These are phyloP conservation scores for Apis cerana DNA, from an alignment of 1,140 invertebrate species.

Conservation along the genomic window DNA sequence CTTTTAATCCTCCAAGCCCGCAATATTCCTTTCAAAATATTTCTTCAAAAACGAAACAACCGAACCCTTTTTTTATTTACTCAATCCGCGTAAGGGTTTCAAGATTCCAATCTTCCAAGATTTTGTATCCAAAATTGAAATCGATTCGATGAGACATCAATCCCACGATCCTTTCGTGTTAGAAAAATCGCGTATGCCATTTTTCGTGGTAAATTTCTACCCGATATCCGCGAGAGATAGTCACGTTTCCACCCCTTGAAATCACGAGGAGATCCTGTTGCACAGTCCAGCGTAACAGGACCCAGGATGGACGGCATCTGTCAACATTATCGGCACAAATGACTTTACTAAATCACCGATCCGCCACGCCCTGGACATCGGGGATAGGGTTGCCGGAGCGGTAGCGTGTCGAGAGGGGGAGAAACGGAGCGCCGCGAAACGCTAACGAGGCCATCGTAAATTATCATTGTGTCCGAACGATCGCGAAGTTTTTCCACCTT, in stretches of 20 bases:
- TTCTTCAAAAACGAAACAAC: no score
- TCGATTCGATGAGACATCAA: no score
- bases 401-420: slow-evolving; percentile 64
- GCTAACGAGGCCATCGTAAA: slow-evolving; percentile 77
- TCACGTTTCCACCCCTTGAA: slow-evolving; percentile 9
- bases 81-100: no score
- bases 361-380: slow-evolving; percentile 78
- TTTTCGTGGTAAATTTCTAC: neutral
- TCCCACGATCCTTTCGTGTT: no score
- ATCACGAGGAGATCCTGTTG: slow-evolving; percentile 46
- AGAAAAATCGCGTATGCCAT: neutral
- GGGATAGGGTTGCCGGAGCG: slow-evolving; percentile 75
- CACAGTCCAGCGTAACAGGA: slow-evolving; percentile 62
- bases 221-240: neutral
- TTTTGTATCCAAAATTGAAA: no score
- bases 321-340: slow-evolving; percentile 79
- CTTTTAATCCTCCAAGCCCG: no score
- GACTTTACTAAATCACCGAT: slow-evolving; percentile 79
- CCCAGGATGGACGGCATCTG: slow-evolving; percentile 74
- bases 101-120: no score
- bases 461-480: slow-evolving; percentile 56
- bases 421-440: slow-evolving; percentile 5
- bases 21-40: no score
- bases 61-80: no score
- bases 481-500: slow-evolving; percentile 45